These are phyloP conservation scores for Polypedilum pembai DNA, from an alignment of 1,140 invertebrate species.

Conservation along the genomic window DNA sequence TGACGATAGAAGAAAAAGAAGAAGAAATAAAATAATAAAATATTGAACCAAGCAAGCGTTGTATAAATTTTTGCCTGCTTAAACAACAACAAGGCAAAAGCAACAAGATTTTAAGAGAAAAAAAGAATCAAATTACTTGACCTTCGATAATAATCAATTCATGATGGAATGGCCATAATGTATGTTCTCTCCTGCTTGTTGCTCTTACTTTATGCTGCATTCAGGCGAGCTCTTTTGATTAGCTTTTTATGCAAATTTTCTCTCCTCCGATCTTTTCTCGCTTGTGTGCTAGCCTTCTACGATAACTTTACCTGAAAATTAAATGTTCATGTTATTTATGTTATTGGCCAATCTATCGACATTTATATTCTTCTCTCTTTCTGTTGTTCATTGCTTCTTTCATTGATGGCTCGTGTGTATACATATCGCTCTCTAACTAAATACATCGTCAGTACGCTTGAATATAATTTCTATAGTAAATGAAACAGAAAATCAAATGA, in stretches of 20 bases:
- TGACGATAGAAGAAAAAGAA: neutral
- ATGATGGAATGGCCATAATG: slow-evolving; percentile 12
- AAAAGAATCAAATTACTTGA: slow-evolving; percentile 28
- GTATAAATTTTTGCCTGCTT: too few species aligned
- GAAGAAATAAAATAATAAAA: neutral
- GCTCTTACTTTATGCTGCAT: neutral
- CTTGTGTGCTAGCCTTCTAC: neutral
- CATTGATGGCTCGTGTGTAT: neutral
- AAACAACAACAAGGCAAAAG: too few species aligned
- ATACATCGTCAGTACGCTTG: too few species aligned
- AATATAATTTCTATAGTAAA: too few species aligned
- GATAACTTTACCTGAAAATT: slow-evolving; percentile 25
- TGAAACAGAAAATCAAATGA: too few species aligned
- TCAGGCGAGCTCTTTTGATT: neutral
- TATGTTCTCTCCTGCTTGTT: neutral
- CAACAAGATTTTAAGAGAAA: neutral
- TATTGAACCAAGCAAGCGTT: too few species aligned
- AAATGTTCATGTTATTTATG: slow-evolving; percentile 26
- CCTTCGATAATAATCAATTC: slow-evolving; percentile 28
- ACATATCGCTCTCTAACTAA: neutral
- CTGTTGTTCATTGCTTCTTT: neutral
- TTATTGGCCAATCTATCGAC: slow-evolving; percentile 25
- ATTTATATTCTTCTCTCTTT: slow-evolving; percentile 12
- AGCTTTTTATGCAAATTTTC: slow-evolving; percentile 18
- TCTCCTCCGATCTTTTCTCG: neutral